phyloP scores from a whole-genome alignment of 2,797 vertebrate genomes.

The Falco concolor region DNA sequence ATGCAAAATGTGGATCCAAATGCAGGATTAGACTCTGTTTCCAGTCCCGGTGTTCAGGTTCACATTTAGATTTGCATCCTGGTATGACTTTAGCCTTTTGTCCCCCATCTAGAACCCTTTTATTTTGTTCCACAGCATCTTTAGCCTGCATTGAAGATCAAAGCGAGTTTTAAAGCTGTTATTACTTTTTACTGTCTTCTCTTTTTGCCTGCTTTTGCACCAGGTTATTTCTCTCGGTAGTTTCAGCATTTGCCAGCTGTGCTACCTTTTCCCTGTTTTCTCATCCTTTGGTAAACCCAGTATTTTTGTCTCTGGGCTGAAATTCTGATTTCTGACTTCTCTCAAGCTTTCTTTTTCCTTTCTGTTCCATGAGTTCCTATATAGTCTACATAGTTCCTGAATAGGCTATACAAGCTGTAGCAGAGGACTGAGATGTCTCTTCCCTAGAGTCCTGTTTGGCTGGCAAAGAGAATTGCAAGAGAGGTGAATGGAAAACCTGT shows the following conservation, averaged over 20 bases:
- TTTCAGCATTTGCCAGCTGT: not conserved
- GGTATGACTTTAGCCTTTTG: not conserved
- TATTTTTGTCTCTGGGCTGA: not conserved
- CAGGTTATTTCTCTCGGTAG: not conserved
- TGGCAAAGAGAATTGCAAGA: not conserved
- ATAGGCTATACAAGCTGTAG: not conserved
- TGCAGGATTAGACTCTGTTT: not conserved
- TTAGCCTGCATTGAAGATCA: slow-evolving; percentile 39
- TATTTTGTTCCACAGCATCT: slow-evolving; percentile 47
- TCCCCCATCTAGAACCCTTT: not conserved
- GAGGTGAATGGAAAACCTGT: not conserved
- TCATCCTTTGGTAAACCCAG: not conserved
- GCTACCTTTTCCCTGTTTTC: not conserved
- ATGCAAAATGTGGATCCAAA: not conserved
- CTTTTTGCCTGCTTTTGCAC: slow-evolving; percentile 17
- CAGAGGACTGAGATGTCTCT: not conserved
- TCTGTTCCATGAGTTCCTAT: not conserved
- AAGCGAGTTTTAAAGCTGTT: slow-evolving; percentile 61
- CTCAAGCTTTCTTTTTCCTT: not conserved
- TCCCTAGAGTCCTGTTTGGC: not conserved
- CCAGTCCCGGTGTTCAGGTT: not conserved
- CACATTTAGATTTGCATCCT: slow-evolving; percentile 2
- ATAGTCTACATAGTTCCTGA: not conserved
- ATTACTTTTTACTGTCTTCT: slow-evolving; percentile 40
- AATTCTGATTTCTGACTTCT: not conserved